phyloP scores from a whole-genome alignment of 2,113 vertebrate genomes.

The Macquaria australasica region DNA sequence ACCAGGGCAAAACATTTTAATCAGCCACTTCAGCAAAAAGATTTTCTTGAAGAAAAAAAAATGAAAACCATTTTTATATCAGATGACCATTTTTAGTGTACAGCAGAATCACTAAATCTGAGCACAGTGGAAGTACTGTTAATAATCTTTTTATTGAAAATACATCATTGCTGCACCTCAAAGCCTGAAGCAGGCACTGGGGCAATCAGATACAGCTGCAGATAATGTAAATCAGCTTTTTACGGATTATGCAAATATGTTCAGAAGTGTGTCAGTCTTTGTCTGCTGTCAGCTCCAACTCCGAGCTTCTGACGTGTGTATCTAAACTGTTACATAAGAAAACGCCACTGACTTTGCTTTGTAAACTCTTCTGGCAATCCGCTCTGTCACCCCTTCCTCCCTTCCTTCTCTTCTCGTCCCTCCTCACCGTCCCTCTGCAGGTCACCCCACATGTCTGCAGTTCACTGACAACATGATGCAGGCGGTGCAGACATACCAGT shows the following conservation, averaged over 20 bases:
- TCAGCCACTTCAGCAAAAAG: neutral
- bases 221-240: neutral
- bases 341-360: neutral
- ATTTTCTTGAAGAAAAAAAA: neutral
- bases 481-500: conserved; percentile 97
- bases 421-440: conserved; percentile 73
- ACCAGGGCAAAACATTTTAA: neutral
- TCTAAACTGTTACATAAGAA: neutral
- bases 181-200: neutral
- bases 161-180: neutral
- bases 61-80: neutral
- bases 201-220: neutral
- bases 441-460: conserved; percentile 98
- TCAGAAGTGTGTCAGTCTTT: neutral
- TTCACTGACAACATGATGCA: conserved; percentile 99
- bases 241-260: neutral
- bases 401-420: neutral
- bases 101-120: neutral
- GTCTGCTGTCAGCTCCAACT: neutral
- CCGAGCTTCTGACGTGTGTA: neutral
- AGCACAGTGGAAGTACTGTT: neutral
- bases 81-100: neutral
- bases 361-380: neutral
- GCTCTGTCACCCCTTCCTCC: neutral
- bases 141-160: neutral